Evolutionary conservation across 2,888 invertebrate species (phyloP).

Genomic region (Drosophila recens): DNA sequence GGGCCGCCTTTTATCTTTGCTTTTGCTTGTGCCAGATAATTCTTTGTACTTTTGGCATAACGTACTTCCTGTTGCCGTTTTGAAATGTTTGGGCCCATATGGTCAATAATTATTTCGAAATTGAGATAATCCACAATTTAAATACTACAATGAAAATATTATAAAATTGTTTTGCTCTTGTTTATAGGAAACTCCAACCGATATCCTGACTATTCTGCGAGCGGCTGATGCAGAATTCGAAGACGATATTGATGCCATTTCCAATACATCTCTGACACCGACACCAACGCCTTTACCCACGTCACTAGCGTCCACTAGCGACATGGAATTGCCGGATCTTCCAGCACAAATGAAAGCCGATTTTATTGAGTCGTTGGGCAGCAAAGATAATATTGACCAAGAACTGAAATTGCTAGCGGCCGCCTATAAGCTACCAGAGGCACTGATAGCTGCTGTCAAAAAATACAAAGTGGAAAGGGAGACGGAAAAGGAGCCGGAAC

Average conservation of each 20-base stretch:
- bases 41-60: not conserved
- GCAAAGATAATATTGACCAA: slow-evolving; percentile 18
- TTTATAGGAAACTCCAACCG: slow-evolving; percentile 84
- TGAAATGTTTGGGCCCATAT: not conserved
- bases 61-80: not conserved
- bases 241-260: slow-evolving; percentile 78
- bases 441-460: slow-evolving; percentile 8
- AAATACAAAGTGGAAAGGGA: slow-evolving; percentile 23
- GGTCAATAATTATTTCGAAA: not conserved
- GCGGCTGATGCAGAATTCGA: slow-evolving; percentile 76
- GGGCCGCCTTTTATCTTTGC: not conserved
- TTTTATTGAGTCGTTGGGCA: slow-evolving; percentile 24
- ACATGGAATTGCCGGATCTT: slow-evolving; percentile 21
- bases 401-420: slow-evolving; percentile 19
- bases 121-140: not conserved
- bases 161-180: not conserved
- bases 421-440: slow-evolving; percentile 22
- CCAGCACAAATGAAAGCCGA: slow-evolving; percentile 13
- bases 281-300: slow-evolving; percentile 73
- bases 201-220: slow-evolving; percentile 80
- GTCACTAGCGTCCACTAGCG: slow-evolving; percentile 19
- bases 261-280: slow-evolving; percentile 75
- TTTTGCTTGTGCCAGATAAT: not conserved
- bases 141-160: not conserved
- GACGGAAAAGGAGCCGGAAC: slow-evolving; percentile 6